Evolutionary conservation across 1,140 invertebrate species (phyloP), one percentile per base, ranked within the genome.

Genomic region (Aleiodes sp.): DNA sequence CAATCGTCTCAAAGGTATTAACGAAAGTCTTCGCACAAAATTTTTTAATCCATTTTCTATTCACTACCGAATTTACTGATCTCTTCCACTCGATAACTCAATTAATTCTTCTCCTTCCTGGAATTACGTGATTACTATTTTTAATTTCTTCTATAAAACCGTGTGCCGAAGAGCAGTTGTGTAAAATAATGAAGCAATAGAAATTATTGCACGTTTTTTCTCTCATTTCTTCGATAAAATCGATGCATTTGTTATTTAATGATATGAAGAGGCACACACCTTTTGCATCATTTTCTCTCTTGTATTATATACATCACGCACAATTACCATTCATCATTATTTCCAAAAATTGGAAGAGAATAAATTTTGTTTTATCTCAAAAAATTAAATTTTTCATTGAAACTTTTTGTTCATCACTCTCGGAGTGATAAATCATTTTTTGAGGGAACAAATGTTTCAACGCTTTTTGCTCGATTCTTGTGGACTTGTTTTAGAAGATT

Each of bases 181-280:
- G 39, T 52, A 52, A 52, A 52, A 52, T 26, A 14, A 52, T 4
- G 12, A 24, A 33, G 63, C 39, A 65, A 65, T 52, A 43, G 7
- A 4, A 26, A 46, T 26, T 43, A 52, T 52, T 52, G 35, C 60
- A 41, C 35, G 10, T 33, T 62, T 21, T 21, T 16, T 14, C 14
- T 29, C 19, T 12, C n/a, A n/a, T n/a, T n/a, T n/a, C 12, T 46
- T 14, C 19, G 41, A 46, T 14, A 16, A 46, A 10, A n/a, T 46
- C 41, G 12, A 14, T 6, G 12, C 3, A 14, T 8, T 6, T 46
- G 12, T 46, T 46, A 12, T 46, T 63, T 16, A 31, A 33, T 26
- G 35, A 37, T 63, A 63, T 39, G 28, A 63, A 39, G 35, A 63
- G 31, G 31, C 31, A 19, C 59, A 24, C 28, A 63, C 31, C 35